Evolutionary conservation across 2,113 vertebrate species (phyloP).

Genomic region (Synodontis membranacea): DNA sequence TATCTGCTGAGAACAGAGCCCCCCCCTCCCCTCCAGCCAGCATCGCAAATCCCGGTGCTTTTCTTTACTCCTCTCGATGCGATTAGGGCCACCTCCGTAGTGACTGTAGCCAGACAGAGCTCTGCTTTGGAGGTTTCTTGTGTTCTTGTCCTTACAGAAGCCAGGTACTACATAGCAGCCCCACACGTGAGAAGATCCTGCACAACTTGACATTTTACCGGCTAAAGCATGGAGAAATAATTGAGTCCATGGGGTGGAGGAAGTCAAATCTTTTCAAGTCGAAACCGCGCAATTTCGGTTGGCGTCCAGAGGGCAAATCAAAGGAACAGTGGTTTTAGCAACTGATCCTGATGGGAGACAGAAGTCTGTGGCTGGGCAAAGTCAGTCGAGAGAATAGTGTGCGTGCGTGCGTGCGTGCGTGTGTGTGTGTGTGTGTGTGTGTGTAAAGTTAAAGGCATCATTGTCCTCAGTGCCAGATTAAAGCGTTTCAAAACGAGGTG

Average conservation of each 20-base stretch:
- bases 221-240: conserved; percentile 31
- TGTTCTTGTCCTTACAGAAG: conserved; percentile 33
- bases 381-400: conserved; percentile 47
- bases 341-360: conserved; percentile 49
- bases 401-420: neutral
- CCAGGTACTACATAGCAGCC: conserved; percentile 45
- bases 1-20: conserved; percentile 53
- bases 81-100: conserved; percentile 56
- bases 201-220: conserved; percentile 16
- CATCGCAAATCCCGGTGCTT: conserved; percentile 48
- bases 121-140: conserved; percentile 18
- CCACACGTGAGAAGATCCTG: conserved; percentile 18
- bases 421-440: neutral
- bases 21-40: conserved; percentile 51
- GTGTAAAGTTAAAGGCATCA: conserved; percentile 64
- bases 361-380: conserved; percentile 25
- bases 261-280: conserved; percentile 32
- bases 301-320: conserved; percentile 51
- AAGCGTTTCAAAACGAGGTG: conserved; percentile 74
- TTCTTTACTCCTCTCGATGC: conserved; percentile 48
- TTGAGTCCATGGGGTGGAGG: conserved; percentile 40
- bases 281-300: conserved; percentile 20
- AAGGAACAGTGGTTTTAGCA: conserved; percentile 59
- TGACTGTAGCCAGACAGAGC: conserved; percentile 13
- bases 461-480: conserved; percentile 73